Percentiles rank a stretch among this genome's conserved stretches.
These are phyloP conservation scores for Cabera pusaria DNA, from an alignment of 2,888 invertebrate species.

Conservation along the genomic window DNA sequence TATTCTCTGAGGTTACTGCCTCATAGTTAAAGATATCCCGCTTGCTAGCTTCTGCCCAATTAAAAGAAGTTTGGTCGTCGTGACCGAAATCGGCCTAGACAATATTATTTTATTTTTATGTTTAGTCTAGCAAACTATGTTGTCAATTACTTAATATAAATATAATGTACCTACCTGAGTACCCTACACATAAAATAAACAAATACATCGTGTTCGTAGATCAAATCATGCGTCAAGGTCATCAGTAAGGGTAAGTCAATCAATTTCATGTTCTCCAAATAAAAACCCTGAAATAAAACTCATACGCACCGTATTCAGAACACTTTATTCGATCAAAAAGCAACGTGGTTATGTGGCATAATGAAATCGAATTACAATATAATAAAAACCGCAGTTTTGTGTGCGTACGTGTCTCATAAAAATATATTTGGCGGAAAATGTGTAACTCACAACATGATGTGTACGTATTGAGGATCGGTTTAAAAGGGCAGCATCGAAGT, in stretches of 20 bases:
- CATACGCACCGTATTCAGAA: neutral
- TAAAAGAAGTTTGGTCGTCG: too few species aligned
- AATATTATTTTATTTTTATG: too few species aligned
- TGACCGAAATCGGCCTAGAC: too few species aligned
- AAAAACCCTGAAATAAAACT: conserved; percentile 6
- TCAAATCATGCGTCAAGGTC: neutral
- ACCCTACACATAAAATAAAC: too few species aligned
- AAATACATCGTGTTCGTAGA: too few species aligned
- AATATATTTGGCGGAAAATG: conserved; percentile 34
- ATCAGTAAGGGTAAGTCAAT: conserved; percentile 5
- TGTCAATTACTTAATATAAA: too few species aligned
- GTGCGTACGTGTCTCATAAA: conserved; percentile 35
- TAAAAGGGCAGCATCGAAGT: neutral
- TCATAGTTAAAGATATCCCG: too few species aligned
- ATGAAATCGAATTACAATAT: conserved; percentile 31
- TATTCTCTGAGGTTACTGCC: too few species aligned
- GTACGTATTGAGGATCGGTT: conserved; percentile 9
- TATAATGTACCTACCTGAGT: too few species aligned
- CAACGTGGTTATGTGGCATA: conserved; percentile 22
- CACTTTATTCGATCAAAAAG: conserved; percentile 24
- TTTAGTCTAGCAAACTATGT: too few species aligned
- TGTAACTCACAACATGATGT: conserved; percentile 40
- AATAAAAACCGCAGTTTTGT: conserved; percentile 37
- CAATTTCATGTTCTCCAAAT: conserved; percentile 4
- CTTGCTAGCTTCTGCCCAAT: too few species aligned